These are phyloP conservation scores for Lucilia sericata DNA, from an alignment of 1,140 invertebrate species.

Conservation along the genomic window DNA sequence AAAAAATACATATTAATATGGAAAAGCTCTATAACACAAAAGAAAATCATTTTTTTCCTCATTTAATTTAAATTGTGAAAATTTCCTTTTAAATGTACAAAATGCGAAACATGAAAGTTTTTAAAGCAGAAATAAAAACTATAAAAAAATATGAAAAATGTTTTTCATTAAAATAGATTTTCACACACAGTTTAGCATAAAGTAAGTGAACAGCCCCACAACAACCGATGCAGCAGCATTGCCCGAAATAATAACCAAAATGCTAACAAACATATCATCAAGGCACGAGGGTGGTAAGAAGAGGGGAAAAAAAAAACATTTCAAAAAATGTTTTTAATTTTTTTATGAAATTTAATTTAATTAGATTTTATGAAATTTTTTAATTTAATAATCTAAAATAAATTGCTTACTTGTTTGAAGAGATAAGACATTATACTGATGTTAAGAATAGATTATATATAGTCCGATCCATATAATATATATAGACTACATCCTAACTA, in stretches of 20 bases:
- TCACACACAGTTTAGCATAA: slow-evolving; percentile 29
- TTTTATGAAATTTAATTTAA: no score
- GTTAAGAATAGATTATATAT: no score
- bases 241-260: not conserved
- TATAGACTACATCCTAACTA: no score
- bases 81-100: not conserved
- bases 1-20: not conserved
- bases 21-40: not conserved
- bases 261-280: not conserved
- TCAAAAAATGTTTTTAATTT: no score
- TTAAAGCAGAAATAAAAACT: not conserved
- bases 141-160: slow-evolving; percentile 14
- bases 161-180: slow-evolving; percentile 28
- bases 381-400: no score
- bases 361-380: no score
- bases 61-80: slow-evolving; percentile 6
- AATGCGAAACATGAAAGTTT: slow-evolving; percentile 15
- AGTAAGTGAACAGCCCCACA: not conserved
- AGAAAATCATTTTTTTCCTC: not conserved
- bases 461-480: no score
- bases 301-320: no score
- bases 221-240: not conserved
- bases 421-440: no score
- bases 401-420: no score
- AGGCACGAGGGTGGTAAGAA: not conserved